phyloP scores from a whole-genome alignment of 37 sponge, comb jelly and placozoan species.

The Beroe ovata region DNA sequence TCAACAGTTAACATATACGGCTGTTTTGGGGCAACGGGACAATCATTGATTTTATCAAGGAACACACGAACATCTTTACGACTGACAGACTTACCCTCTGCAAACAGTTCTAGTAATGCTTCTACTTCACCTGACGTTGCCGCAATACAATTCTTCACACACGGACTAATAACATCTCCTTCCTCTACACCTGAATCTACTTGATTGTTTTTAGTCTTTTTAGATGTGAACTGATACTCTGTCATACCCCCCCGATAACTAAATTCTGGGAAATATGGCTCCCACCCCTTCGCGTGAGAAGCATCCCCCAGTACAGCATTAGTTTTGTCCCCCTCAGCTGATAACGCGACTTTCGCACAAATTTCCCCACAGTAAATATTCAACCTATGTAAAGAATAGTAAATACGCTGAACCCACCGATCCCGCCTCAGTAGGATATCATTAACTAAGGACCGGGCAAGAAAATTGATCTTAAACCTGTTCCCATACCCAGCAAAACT shows the following conservation, averaged over 20 bases:
- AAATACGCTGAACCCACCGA: background rate
- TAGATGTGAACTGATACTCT: background rate
- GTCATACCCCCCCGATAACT: background rate
- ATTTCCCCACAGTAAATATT: background rate
- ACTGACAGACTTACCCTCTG: too few relatives aligned
- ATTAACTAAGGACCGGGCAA: too few relatives aligned
- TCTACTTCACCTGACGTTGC: too few relatives aligned
- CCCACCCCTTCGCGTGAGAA: constrained; percentile 15
- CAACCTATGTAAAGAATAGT: background rate
- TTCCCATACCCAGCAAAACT: too few relatives aligned
- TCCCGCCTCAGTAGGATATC: background rate
- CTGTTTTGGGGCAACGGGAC: too few relatives aligned
- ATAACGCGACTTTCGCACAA: background rate
- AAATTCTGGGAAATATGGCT: constrained; percentile 8
- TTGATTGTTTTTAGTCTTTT: background rate
- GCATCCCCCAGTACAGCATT: background rate
- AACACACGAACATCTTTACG: too few relatives aligned
- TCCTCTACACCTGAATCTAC: background rate
- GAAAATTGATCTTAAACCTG: too few relatives aligned
- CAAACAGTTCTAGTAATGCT: too few relatives aligned
- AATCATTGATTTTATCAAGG: too few relatives aligned
- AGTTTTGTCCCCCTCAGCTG: background rate
- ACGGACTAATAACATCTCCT: background rate
- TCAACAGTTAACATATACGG: background rate
- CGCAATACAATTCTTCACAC: background rate